These are phyloP conservation scores for Tragelaphus buxtoni DNA, from an alignment of 2,113 vertebrate genomes.

Conservation along the genomic window DNA sequence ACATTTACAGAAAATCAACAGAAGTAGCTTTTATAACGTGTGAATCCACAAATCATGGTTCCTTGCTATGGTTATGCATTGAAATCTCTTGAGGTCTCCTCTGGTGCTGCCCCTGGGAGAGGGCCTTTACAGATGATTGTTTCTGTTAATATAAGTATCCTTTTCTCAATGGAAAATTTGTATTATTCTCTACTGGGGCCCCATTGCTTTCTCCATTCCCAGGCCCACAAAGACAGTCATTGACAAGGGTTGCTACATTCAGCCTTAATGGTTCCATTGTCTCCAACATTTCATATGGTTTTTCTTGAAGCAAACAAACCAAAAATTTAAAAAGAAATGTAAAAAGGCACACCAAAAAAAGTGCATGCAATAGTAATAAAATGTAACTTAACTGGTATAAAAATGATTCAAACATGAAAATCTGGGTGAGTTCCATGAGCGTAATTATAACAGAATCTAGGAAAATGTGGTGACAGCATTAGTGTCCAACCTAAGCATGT, in stretches of 20 bases:
- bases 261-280: conserved; percentile 79
- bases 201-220: conserved; percentile 63
- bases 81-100: conserved; percentile 40
- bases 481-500: not conserved
- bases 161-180: conserved; percentile 79
- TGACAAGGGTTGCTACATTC: conserved; percentile 77
- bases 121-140: conserved; percentile 51
- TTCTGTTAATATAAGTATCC: conserved; percentile 66
- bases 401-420: conserved; percentile 27
- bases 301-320: conserved; percentile 67
- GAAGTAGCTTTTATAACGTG: conserved; percentile 62
- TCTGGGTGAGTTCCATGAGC: not conserved
- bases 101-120: conserved; percentile 30
- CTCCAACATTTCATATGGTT: conserved; percentile 60
- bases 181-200: conserved; percentile 73
- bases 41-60: conserved; percentile 63
- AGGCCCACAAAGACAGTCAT: conserved; percentile 73
- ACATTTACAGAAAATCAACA: conserved; percentile 48
- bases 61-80: not conserved
- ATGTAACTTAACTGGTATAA: conserved; percentile 27
- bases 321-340: conserved; percentile 57
- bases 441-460: not conserved
- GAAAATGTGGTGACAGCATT: not conserved
- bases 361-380: not conserved
- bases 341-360: conserved; percentile 29